These are phyloP conservation scores for Sisor rabdophorus DNA, from an alignment of 2,113 vertebrate genomes.

Conservation along the genomic window DNA sequence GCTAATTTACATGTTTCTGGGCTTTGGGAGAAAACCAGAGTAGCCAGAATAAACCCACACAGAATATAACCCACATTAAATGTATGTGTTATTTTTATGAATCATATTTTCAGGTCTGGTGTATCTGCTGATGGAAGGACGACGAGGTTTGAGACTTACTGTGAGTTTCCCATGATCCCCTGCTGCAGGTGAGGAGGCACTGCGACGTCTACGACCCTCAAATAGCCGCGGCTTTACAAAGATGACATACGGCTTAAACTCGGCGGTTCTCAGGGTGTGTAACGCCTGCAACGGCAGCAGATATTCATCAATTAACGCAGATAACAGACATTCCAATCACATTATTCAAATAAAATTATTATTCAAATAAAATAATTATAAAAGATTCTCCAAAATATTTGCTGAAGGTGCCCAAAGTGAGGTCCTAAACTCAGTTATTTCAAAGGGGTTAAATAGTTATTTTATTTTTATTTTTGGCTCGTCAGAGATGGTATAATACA, in stretches of 20 bases:
- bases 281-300: slow-evolving; percentile 71
- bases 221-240: slow-evolving; percentile 85
- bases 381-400: background rate
- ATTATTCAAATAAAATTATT: background rate
- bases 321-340: background rate
- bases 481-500: no score
- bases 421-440: no score
- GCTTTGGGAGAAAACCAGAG: no score
- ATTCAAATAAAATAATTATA: background rate
- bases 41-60: no score
- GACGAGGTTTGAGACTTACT: no score
- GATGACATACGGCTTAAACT: slow-evolving; percentile 90
- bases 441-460: no score
- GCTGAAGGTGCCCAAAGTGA: background rate
- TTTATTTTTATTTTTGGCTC: no score
- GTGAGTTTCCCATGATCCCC: slow-evolving; percentile 73
- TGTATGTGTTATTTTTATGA: no score
- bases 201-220: slow-evolving; percentile 75
- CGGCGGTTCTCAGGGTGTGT: slow-evolving; percentile 82
- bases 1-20: no score
- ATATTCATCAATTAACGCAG: background rate
- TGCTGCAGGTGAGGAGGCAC: slow-evolving; percentile 66
- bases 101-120: no score
- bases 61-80: no score
- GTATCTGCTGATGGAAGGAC: no score